Evolutionary conservation across 2,113 vertebrate species (phyloP), one percentile per base, ranked within the genome.

Genomic region (Tupaia tana): DNA sequence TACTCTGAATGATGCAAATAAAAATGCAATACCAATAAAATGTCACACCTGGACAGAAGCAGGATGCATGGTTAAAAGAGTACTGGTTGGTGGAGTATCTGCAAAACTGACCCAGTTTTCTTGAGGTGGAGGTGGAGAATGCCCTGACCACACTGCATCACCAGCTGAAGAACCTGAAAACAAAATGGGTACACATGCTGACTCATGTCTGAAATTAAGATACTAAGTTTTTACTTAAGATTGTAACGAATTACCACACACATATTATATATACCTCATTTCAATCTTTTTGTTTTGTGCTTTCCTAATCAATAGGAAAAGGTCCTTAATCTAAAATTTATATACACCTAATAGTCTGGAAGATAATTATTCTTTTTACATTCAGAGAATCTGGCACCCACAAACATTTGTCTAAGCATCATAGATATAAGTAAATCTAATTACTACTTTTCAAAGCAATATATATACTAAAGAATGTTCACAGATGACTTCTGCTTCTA

Each of bases 41-140:
- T 99, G 99, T 99, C 99, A 99, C 99, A 99, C 99, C 99, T 99
- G 99, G 98, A 99, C 99, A 98, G 99, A 99, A 93, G 99, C 99
- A 98, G 99, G 99, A 98, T 99, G 99, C 99, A 99, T 99, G 98
- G 98, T 98, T 98, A 99, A 99, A 98, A 99, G 98, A 97, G 99
- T 98, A 99, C 99, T 99, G 98, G 99, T 99, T 98, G 99, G 99
- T 96, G 99, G 99, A 84, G 99, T 99, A 99, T 99, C 99, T 98
- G 99, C 99, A 98, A 99, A 99, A 99, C 99, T 99, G 99, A 99
- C 99, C 99, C 99, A 99, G 88, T 99, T 99, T 98, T 99, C 99
- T 99, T 99, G 99, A 98, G 99, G 98, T 10, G 99, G 99, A 97
- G 99, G 99, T 74, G 99, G 99, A 83, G 99, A 99, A 96, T 99